These are phyloP conservation scores for Turdus rufiventris DNA, from an alignment of 2,113 vertebrate species.

Conservation along the genomic window DNA sequence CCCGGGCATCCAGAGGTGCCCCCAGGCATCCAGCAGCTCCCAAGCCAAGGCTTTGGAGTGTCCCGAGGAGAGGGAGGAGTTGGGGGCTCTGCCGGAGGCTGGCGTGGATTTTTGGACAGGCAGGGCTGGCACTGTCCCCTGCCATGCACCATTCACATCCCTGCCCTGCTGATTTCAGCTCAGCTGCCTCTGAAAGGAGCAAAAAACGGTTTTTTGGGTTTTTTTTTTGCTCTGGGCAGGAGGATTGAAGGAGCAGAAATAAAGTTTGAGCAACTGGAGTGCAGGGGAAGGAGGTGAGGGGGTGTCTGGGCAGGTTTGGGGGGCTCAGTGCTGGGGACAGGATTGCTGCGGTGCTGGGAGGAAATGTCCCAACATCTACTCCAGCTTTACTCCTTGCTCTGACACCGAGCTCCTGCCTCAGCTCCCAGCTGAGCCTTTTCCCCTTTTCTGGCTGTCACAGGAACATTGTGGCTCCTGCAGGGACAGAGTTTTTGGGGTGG, in stretches of 20 bases:
- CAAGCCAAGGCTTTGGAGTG: background rate
- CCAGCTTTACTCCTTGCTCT: background rate
- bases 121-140: background rate
- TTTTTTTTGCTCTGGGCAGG: background rate
- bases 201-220: background rate
- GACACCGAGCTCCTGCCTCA: background rate
- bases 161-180: background rate
- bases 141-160: background rate
- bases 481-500: background rate
- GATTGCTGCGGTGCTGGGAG: too few relatives aligned
- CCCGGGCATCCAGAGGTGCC: background rate
- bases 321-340: background rate
- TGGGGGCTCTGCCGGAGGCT: background rate
- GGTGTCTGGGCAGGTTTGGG: background rate
- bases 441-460: rapidly evolving
- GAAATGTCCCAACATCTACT: too few relatives aligned
- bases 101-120: background rate
- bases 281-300: background rate
- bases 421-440: background rate
- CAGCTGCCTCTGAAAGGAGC: background rate
- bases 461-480: rapidly evolving
- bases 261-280: slow-evolving; percentile 7
- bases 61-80: rapidly evolving
- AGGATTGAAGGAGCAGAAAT: slow-evolving; percentile 15
- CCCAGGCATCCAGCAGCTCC: background rate